Evolutionary conservation across 1,140 invertebrate genomes (phyloP).

Genomic region (Brachionus paranguensis): DNA sequence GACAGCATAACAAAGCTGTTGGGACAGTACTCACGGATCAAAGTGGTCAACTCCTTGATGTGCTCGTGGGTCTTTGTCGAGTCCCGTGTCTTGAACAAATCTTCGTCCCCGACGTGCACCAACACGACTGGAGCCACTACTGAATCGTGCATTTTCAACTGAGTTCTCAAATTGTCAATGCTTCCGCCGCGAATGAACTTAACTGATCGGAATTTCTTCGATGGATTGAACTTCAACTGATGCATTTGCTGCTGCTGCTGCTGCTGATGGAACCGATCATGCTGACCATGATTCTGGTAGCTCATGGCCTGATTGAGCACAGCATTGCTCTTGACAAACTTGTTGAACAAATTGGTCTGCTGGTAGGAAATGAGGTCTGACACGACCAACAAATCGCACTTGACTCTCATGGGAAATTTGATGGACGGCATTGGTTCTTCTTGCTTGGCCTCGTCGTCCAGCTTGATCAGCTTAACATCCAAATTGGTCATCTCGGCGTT

Average conservation of each 20-base stretch:
- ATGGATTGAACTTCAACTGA: constrained; percentile 36
- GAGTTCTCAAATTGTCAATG: constrained; percentile 32
- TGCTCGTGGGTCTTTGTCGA: neutral
- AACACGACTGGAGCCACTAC: constrained; percentile 20
- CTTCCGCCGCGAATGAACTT: constrained; percentile 32
- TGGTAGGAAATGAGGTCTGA: neutral
- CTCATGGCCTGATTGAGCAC: constrained; percentile 25
- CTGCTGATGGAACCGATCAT: neutral
- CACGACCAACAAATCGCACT: constrained; percentile 27
- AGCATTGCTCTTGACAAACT: neutral
- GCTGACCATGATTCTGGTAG: neutral
- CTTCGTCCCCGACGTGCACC: constrained; percentile 25
- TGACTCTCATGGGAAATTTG: constrained; percentile 1
- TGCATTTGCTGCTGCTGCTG: neutral
- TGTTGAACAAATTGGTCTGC: neutral
- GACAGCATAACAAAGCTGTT: constrained; percentile 27
- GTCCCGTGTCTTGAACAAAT: constrained; percentile 35
- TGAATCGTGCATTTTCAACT: constrained; percentile 33
- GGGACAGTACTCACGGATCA: constrained; percentile 20
- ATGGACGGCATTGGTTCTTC: constrained; percentile 3
- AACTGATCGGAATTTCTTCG: constrained; percentile 10
- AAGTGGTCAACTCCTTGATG: constrained; percentile 11
- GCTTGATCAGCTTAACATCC: neutral
- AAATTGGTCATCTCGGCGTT: constrained; percentile 11
- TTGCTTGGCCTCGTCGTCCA: neutral